Conservation (phyloP, 2,888 invertebrate species). For the Allolobophora icterica region DNA sequence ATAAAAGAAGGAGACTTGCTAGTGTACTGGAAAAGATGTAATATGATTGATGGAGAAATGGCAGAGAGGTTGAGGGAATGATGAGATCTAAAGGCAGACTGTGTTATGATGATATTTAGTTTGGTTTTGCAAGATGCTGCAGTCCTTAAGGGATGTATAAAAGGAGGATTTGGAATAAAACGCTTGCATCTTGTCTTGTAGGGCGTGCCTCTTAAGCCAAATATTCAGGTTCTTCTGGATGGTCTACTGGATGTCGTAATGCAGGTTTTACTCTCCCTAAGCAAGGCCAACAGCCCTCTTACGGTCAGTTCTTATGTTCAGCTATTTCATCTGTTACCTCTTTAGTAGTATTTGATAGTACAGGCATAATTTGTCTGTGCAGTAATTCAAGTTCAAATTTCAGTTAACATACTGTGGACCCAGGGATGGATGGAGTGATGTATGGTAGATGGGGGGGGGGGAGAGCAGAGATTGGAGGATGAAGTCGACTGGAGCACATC, state of each 20-base stretch:
- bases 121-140: not conserved
- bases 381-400: no score
- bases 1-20: no score
- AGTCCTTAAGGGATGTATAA: not conserved
- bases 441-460: no score
- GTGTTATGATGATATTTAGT: not conserved
- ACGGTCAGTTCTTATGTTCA: slow-evolving; percentile 33
- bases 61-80: not conserved
- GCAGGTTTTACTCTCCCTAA: slow-evolving; percentile 55
- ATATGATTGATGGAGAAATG: no score
- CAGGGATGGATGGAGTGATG: no score
- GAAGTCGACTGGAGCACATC: no score
- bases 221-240: slow-evolving; percentile 70
- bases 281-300: slow-evolving; percentile 29
- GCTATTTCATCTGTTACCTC: not conserved
- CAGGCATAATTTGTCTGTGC: no score
- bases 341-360: no score
- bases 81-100: not conserved
- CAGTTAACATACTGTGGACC: no score
- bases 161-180: not conserved
- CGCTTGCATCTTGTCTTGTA: not conserved
- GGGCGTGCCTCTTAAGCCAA: slow-evolving; percentile 19
- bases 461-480: no score
- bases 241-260: slow-evolving; percentile 83
- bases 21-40: no score